phyloP scores from a whole-genome alignment of 2,888 invertebrate species.

The Apamea anceps region DNA sequence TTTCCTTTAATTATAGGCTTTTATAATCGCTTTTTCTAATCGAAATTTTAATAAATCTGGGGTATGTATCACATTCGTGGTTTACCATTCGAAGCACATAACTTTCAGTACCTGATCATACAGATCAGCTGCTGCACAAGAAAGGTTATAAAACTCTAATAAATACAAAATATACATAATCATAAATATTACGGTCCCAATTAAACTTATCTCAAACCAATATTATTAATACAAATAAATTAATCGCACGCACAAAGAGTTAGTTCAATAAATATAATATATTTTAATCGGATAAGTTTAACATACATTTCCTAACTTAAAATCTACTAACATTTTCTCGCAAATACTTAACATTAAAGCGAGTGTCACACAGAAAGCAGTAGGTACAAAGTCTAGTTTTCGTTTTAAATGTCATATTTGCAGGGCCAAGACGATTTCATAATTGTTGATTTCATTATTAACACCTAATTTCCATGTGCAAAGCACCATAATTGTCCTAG shows the following conservation, averaged over 20 bases:
- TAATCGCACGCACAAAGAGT: not conserved
- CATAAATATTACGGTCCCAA: not conserved
- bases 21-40: not conserved
- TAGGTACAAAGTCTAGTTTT: not conserved
- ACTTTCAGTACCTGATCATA: not conserved
- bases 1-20: not conserved
- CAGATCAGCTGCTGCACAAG: constrained; percentile 20
- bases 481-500: not conserved
- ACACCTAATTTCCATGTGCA: not conserved
- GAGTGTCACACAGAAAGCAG: constrained; percentile 1
- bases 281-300: not conserved
- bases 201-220: not conserved
- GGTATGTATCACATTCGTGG: no score
- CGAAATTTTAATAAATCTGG: not conserved
- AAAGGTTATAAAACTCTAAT: not conserved
- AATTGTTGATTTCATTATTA: not conserved
- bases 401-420: not conserved
- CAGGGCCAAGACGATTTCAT: not conserved
- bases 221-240: not conserved
- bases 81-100: not conserved
- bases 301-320: not conserved
- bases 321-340: not conserved
- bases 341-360: constrained; percentile 6
- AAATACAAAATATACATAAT: not conserved
- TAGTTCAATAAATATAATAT: not conserved